These are phyloP conservation scores for Pituophis catenifer DNA, from an alignment of 2,113 vertebrate species.

Conservation along the genomic window DNA sequence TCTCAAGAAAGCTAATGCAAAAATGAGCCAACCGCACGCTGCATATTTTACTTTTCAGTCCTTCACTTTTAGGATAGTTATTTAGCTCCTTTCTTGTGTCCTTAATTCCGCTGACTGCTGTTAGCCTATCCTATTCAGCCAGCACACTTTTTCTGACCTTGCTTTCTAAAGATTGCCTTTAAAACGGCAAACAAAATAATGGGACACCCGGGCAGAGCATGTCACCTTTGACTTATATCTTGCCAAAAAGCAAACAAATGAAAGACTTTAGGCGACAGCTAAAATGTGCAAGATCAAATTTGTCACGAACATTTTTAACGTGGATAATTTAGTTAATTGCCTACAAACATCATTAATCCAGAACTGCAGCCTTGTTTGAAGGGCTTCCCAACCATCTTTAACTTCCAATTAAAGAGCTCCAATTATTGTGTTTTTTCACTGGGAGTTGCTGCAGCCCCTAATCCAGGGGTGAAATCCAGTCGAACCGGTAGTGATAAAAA, in stretches of 20 bases:
- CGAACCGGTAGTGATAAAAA: no score
- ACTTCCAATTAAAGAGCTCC: background rate
- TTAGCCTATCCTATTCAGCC: constrained; percentile 36
- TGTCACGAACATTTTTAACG: background rate
- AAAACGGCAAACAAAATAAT: constrained; percentile 42
- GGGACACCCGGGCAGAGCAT: accelerated
- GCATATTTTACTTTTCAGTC: constrained; percentile 5
- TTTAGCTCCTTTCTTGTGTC: constrained; percentile 22
- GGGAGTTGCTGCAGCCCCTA: background rate
- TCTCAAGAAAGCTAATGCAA: constrained; percentile 24
- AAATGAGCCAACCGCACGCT: constrained; percentile 3
- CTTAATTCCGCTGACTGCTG: constrained; percentile 46
- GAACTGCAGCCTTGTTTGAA: background rate
- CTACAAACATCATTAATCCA: background rate
- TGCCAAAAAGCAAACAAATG: background rate
- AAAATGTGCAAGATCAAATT: background rate
- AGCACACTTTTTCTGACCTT: constrained; percentile 41
- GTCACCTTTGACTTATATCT: background rate
- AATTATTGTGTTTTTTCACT: background rate
- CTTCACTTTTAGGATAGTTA: constrained; percentile 42
- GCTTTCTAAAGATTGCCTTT: constrained; percentile 43
- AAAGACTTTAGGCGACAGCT: background rate
- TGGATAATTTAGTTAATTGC: background rate
- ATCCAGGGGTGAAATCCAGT: background rate
- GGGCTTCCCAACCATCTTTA: background rate